A percentile compares a stretch with the other conserved stretches of the same genome.
These are phyloP conservation scores for Morone chrysops DNA, from an alignment of 2,113 vertebrate species.

Conservation along the genomic window DNA sequence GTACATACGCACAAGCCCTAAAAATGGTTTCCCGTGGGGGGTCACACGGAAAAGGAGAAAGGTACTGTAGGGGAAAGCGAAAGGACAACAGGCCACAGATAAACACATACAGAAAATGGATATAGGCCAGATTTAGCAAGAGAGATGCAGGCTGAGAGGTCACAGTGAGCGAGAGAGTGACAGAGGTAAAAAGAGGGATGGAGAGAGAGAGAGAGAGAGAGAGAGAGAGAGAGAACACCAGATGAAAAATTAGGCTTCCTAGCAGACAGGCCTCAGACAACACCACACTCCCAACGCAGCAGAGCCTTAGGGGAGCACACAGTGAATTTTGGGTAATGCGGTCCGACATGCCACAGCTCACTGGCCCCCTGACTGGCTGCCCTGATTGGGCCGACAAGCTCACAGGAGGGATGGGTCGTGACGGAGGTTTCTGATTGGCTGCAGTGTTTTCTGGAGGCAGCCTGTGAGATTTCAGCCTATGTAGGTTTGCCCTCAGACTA, in stretches of 20 bases:
- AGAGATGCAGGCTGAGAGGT: constrained; percentile 53
- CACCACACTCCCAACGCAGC: constrained; percentile 60
- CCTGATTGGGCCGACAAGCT: constrained; percentile 64
- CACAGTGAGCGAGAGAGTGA: constrained; percentile 10
- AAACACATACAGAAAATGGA: constrained; percentile 52
- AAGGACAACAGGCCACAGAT: constrained; percentile 54
- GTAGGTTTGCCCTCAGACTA: constrained; percentile 59
- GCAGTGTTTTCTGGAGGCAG: constrained; percentile 45
- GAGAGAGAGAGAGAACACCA: constrained; percentile 25
- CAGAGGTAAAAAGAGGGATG: not conserved
- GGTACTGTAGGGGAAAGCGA: constrained; percentile 29
- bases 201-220: not conserved
- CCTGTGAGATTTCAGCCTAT: constrained; percentile 40
- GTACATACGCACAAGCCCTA: constrained; percentile 47
- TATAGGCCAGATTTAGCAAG: constrained; percentile 64
- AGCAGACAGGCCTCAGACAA: constrained; percentile 67
- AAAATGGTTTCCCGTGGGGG: constrained; percentile 12
- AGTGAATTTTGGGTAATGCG: constrained; percentile 78
- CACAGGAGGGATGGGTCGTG: constrained; percentile 42
- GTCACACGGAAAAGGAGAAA: constrained; percentile 33
- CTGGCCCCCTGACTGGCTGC: constrained; percentile 72
- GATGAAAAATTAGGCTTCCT: constrained; percentile 78
- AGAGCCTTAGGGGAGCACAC: constrained; percentile 68
- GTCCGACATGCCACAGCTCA: constrained; percentile 74
- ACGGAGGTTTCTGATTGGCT: constrained; percentile 45